Conservation (phyloP, 2,113 vertebrate species). For the zebrafish (Danio rerio) region GRCz12tu NC_133189.1:32783001-32783500, state of each 20-base stretch:
- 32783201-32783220: slow-evolving; percentile 93
- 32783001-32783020: neutral
- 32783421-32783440: no score
- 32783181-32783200: slow-evolving; percentile 94
- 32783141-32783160: slow-evolving; percentile 88
- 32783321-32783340: no score
- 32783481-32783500: no score
- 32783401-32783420: no score
- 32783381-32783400: no score
- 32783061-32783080: slow-evolving; percentile 93
- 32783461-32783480: no score
- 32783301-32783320: no score
- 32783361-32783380: no score
- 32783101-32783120: slow-evolving; percentile 95
- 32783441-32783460: no score
- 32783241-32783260: neutral
- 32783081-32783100: slow-evolving; percentile 93
- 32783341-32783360: no score
- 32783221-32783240: slow-evolving; percentile 86
- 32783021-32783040: slow-evolving; percentile 72
- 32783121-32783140: slow-evolving; percentile 75
- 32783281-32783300: no score
- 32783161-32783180: slow-evolving; percentile 95
- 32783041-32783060: slow-evolving; percentile 90
- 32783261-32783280: no score